Base-by-base conservation (phyloP, 2,888 invertebrate species). In the Hymenopus coronatus region DNA sequence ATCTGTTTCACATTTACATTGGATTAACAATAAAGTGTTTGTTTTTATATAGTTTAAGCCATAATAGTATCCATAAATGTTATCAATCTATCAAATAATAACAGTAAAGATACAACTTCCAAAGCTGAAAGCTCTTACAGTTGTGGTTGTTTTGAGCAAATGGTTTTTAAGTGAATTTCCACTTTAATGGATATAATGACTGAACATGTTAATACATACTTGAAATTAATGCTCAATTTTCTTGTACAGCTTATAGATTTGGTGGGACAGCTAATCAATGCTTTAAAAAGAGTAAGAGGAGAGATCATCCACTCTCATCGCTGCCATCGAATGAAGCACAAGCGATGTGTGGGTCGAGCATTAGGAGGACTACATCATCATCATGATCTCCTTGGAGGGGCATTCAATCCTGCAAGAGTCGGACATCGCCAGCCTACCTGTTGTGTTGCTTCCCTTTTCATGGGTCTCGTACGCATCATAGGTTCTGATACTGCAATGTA, bases 391-490 rank as follows among this genome's bases (percentile, higher is more conserved):
- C 93, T 96, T 30, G 96, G 96, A 0, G 93, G 93, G 9, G 92
- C 93, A 2, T 94, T 93, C 89, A 91, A 91, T n/a, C 93, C 94
- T 28, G 90, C 91, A 33, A 84, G 91, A 12, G 92, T 93, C 89
- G 88, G 84, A 28, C 82, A 89, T 25, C 87, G 88, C 86, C 92
- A 94, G 27, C 93, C 94, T 33, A 92, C 94, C 0, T 96, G 96
- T 92, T 95, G 95, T 91, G 93, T 96, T 0, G 94, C 96, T 0
- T 93, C 94, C 0, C 91, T 96, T 0, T 95, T 95, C 91, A 94
- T 94, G 90, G 94, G 94, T 0, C 92, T 96, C 1, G 93, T 94
- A 0, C 81, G 90, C 83, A 88, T 91, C 27, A 84, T 88, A 28
- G 54, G 82, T 46, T 82, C 88, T n/a, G 83, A 33, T 28, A n/a